Base-by-base conservation (phyloP, 1,140 invertebrate genomes). In the Harpegnathos saltator region DNA sequence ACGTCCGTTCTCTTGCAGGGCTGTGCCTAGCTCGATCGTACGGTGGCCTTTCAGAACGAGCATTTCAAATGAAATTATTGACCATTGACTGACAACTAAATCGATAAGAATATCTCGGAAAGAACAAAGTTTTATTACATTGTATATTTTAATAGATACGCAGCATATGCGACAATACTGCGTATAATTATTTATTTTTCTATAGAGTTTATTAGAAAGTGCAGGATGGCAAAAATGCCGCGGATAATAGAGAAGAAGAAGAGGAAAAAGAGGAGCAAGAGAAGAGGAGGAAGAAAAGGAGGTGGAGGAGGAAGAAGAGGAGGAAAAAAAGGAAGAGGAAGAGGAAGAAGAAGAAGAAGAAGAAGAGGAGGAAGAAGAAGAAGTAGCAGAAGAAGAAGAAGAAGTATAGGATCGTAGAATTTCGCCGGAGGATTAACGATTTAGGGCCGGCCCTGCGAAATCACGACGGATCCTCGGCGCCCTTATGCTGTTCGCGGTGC, bases 401-500 rank as follows among this genome's bases (percentile, higher is more conserved):
- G 1, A 50, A 3, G 9, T 50, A 61, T 50, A 33, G 9, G 44
- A 77, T 3, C 17, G 0, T 73, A 48, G 4, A 33, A 3, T 74
- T 74, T 3, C 3, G 14, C 26, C 52, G 26, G 19, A 52, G 15
- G 3, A 65, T 52, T 63, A 65, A 75, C 14, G n/a, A 75, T 63
- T 77, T 65, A 52, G 26, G 26, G 19, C 15, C 26, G 12, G 1
- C 0, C n/a, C 26, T 81, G 80, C 59, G 48, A 82, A 86, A 87
- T 87, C 66, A 86, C 52, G 38, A 73, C 71, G 38, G 22, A 44
- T 52, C 61, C 48, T 73, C 61, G 77, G 82, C 73, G 69, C 52
- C 74, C 62, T 82, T 87, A 87, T 87, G 74, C 83, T 82, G 87
- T 86, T 85, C 83, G 86, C 65, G 73, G 63, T 85, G 82, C 56